These are phyloP conservation scores for Amblyjoppa proteus DNA, from an alignment of 2,888 invertebrate genomes.

Conservation along the genomic window DNA sequence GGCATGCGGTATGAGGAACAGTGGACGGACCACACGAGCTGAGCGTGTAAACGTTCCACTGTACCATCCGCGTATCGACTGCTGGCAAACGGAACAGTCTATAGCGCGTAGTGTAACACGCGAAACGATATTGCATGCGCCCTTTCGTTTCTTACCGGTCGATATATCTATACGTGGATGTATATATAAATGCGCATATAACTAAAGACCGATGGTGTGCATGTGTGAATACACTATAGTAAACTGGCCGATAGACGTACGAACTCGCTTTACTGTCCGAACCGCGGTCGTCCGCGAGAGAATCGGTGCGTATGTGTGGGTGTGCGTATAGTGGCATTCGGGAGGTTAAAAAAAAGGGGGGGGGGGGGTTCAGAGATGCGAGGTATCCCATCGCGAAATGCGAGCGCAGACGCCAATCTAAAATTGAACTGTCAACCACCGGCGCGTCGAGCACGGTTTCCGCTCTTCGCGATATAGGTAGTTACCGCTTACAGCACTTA, in stretches of 20 bases:
- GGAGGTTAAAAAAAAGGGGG: conserved; percentile 15
- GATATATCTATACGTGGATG: neutral
- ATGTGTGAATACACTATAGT: neutral
- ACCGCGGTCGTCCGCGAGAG: neutral
- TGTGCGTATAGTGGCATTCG: conserved; percentile 19
- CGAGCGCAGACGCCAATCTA: conserved; percentile 62
- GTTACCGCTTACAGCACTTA: conserved; percentile 50
- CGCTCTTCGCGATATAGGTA: conserved; percentile 40
- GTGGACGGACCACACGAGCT: conserved; percentile 34
- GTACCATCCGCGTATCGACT: conserved; percentile 20
- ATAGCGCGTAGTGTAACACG: neutral
- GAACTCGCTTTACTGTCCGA: conserved; percentile 8
- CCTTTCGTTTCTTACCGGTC: neutral
- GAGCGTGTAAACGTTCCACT: conserved; percentile 54
- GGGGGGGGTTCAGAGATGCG: conserved; percentile 27
- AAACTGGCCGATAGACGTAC: neutral
- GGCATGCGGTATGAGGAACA: conserved; percentile 37
- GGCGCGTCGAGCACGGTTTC: conserved; percentile 60
- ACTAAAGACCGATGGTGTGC: too few species aligned
- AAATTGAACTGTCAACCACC: conserved; percentile 67
- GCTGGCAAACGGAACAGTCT: neutral
- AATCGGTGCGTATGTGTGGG: conserved; percentile 32
- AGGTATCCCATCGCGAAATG: conserved; percentile 40
- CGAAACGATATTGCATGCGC: neutral
- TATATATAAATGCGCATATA: too few species aligned